These are phyloP conservation scores for Myopa testacea DNA, from an alignment of 2,888 invertebrate genomes.

Conservation along the genomic window DNA sequence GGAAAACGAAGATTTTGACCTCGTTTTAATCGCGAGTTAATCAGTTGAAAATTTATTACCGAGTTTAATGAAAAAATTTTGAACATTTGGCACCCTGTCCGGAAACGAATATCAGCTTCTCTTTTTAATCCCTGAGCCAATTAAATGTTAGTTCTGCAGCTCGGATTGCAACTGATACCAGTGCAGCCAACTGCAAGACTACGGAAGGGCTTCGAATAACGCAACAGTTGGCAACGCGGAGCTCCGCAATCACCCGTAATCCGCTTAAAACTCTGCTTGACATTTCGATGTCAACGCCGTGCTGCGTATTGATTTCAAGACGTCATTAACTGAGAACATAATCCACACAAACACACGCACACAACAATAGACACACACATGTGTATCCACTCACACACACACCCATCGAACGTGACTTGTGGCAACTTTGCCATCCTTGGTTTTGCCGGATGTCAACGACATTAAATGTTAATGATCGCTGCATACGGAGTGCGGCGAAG, in stretches of 20 bases:
- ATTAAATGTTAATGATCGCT: neutral
- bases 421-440: neutral
- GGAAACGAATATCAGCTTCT: too few species aligned
- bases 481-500: neutral
- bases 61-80: too few species aligned
- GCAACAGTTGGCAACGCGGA: constrained; percentile 16
- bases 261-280: neutral
- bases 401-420: constrained; percentile 15
- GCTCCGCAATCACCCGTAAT: neutral
- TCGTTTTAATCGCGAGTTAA: too few species aligned
- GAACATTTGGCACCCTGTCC: too few species aligned
- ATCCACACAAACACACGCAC: neutral
- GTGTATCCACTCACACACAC: neutral
- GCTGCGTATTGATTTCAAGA: constrained; percentile 19
- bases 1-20: too few species aligned
- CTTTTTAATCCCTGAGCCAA: too few species aligned
- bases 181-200: too few species aligned
- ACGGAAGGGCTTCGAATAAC: neutral
- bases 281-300: neutral
- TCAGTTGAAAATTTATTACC: too few species aligned
- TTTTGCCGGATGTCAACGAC: neutral
- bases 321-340: constrained; percentile 2
- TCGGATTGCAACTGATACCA: too few species aligned
- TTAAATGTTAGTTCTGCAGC: too few species aligned
- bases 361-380: neutral